Evolutionary conservation across 2,797 vertebrate species (phyloP).

Genomic region (Distichodus sexfasciatus): DNA sequence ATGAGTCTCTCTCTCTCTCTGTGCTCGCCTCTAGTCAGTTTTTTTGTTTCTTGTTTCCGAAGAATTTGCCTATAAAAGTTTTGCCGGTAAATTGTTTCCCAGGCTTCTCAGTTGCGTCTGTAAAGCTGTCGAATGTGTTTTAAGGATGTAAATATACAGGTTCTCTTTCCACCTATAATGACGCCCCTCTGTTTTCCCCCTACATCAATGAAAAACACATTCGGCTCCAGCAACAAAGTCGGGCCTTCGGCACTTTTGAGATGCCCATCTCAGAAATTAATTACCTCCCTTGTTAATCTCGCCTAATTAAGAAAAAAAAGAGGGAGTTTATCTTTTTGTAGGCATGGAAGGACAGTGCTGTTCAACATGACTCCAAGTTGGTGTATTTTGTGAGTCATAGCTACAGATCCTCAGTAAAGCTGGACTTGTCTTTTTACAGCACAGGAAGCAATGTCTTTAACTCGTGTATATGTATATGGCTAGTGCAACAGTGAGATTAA

Average conservation of each 20-base stretch:
- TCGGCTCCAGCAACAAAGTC: constrained; percentile 54
- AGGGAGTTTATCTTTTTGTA: constrained; percentile 34
- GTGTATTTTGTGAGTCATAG: constrained; percentile 17
- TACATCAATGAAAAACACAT: constrained; percentile 47
- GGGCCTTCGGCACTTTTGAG: constrained; percentile 48
- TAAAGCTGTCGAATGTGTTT: constrained; percentile 8
- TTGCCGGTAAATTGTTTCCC: background rate
- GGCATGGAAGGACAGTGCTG: constrained; percentile 35
- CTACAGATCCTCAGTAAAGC: background rate
- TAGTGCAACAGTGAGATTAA: too few relatives aligned
- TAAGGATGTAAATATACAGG: constrained; percentile 25
- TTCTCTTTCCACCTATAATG: constrained; percentile 35
- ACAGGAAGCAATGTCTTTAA: background rate
- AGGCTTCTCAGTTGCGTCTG: background rate
- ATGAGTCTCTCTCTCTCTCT: background rate
- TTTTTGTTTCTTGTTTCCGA: background rate
- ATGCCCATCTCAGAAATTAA: constrained; percentile 60
- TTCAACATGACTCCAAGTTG: background rate
- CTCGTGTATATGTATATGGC: too few relatives aligned
- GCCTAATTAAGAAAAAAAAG: constrained; percentile 45
- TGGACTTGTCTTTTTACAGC: background rate
- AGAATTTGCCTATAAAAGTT: background rate
- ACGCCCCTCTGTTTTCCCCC: constrained; percentile 39
- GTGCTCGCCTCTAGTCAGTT: background rate
- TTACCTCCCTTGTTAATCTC: constrained; percentile 61